A percentile compares a stretch with the other conserved stretches of the same genome.
Conservation (phyloP, 2,888 invertebrate species). For the Acanthosepion esculentum region DNA sequence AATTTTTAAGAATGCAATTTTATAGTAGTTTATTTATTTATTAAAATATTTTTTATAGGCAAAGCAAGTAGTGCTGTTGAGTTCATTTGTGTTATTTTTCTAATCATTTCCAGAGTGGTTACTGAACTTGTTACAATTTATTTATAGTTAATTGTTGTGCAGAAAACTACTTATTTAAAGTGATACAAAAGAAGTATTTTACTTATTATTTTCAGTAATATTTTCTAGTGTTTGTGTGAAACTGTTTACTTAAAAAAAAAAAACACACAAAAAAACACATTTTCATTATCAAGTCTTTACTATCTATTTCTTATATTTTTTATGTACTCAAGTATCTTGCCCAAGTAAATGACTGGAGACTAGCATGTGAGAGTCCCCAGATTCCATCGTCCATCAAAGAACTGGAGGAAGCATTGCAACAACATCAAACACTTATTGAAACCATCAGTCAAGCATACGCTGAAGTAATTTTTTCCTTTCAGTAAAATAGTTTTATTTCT, state of each 20-base stretch:
- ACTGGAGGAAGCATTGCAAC: slow-evolving; percentile 91
- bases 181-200: no score
- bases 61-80: no score
- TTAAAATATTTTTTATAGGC: no score
- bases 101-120: no score
- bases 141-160: no score
- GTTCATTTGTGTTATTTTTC: no score
- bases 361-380: slow-evolving; percentile 84
- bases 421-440: slow-evolving; percentile 95
- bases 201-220: no score
- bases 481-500: neutral
- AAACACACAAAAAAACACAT: neutral
- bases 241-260: neutral
- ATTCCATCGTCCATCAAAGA: slow-evolving; percentile 86
- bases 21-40: no score
- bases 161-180: no score
- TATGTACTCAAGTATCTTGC: slow-evolving; percentile 69
- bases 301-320: neutral
- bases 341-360: slow-evolving; percentile 93
- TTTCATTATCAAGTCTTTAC: neutral
- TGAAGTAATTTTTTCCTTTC: slow-evolving; percentile 80
- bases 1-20: no score
- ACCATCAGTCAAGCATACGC: slow-evolving; percentile 97
- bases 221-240: neutral
- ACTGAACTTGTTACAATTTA: no score